Evolutionary conservation across 2,797 vertebrate species (phyloP), one percentile per base, ranked within the genome.

Genomic region (Melanotaenia parkinsoni): DNA sequence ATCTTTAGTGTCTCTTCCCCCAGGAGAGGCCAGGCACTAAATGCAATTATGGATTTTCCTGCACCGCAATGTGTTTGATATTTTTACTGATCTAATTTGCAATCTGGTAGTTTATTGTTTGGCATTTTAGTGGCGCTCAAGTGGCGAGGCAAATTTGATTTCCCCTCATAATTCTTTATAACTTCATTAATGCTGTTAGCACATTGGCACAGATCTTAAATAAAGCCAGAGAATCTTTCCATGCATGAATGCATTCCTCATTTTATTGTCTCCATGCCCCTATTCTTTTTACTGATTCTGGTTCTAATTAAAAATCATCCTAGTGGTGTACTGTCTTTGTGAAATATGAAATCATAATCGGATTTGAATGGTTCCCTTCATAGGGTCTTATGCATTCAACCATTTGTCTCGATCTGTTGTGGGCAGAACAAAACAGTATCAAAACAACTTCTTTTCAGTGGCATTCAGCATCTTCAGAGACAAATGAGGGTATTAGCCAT

Each of bases 81-180:
- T 99, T 99, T 98, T 97, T 96, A 97, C 96, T 99, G 97, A 99
- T 99, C 98, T 99, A 98, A 99, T 99, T 99, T 99, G 97, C 97
- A 98, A 98, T 97, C 97, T 98, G 98, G 96, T 98, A 99, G 96
- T 99, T 99, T 99, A 99, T 99, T 99, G 97, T 99, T 98, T 99
- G 98, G 98, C 97, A 98, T 99, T 99, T 99, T 98, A 97, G 98
- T 96, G 96, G 96, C 94, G 95, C 96, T 98, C 96, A 98, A 98
- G 97, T 97, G 97, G 96, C 95, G 96, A 96, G 94, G 96, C 96
- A 98, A 98, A 99, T 99, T 97, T 97, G 98, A 99, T 99, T 99
- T 98, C 95, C 96, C 95, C 96, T 97, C 97, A 98, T 99, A 99
- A 99, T 99, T 99, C 96, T 96, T 96, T 96, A 96, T 97, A 98